A percentile compares a stretch with the other conserved stretches of the same genome.
These are phyloP conservation scores for Gavialis gangeticus DNA, from an alignment of 2,113 vertebrate genomes.

Conservation along the genomic window DNA sequence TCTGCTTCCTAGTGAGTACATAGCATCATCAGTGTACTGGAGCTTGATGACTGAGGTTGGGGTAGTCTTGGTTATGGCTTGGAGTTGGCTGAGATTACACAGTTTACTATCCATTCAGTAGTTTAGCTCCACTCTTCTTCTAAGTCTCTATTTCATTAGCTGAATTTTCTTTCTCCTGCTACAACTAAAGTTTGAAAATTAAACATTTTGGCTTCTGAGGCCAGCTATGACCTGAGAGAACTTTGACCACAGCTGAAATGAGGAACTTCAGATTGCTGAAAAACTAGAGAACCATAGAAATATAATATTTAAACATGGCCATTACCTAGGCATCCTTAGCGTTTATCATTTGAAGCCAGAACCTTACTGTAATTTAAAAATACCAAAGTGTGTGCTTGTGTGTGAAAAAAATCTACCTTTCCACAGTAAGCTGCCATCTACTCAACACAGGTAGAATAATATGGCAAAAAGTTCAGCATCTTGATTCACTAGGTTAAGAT, in stretches of 20 bases:
- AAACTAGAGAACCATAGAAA: conserved; percentile 5
- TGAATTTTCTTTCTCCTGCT: conserved; percentile 67
- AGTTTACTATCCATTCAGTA: too few relatives aligned
- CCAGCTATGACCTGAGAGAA: conserved; percentile 53
- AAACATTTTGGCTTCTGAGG: conserved; percentile 72
- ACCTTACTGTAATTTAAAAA: conserved; percentile 9
- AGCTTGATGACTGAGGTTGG: too few relatives aligned
- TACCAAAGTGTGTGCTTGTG: not conserved
- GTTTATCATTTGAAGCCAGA: not conserved
- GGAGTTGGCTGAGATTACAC: too few relatives aligned
- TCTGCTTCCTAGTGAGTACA: too few relatives aligned
- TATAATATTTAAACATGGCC: not conserved
- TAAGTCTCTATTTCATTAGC: conserved; percentile 33
- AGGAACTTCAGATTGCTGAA: conserved; percentile 47
- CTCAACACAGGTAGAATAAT: conserved; percentile 38
- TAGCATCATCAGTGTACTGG: too few relatives aligned
- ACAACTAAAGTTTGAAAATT: conserved; percentile 76
- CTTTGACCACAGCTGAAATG: conserved; percentile 72
- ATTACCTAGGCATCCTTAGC: not conserved
- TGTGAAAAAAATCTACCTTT: conserved; percentile 13
- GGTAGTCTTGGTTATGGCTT: too few relatives aligned
- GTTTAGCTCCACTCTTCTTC: conserved; percentile 18
- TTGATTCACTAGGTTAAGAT: conserved; percentile 30
- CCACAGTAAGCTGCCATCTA: not conserved
- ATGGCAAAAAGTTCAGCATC: conserved; percentile 1